Evolutionary conservation across 2,888 invertebrate species (phyloP), one percentile per base, ranked within the genome.

Genomic region (Eupithecia inturbata): DNA sequence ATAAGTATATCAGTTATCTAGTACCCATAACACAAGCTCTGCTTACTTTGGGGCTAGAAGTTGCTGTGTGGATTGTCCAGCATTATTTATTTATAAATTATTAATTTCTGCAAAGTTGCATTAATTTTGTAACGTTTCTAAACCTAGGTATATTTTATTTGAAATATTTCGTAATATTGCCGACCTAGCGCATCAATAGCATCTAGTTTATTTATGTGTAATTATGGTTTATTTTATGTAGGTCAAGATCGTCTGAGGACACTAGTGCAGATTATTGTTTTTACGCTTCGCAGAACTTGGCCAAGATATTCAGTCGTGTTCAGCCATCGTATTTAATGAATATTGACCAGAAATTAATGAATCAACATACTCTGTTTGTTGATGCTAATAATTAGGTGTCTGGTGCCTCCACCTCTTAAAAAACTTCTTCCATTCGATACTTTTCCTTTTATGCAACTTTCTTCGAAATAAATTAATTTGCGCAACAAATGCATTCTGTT

Each of bases 241-340:
- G 75, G 75, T 73, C 75, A 76, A 73, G 73, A 68, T 66, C 41
- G 63, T 64, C 53, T 70, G 73, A 72, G 72, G 75, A 75, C 75
- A 73, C 70, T 28, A 62, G 60, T 64, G 68, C 41, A 70, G 72
- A 72, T 72, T 70, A 73, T 76, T 76, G 70, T 76, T 73, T 75
- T 75, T 67, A 75, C 67, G 70, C 71, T 39, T 62, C 66, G 66
- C 22, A 71, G 68, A 73, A 76, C 73, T 67, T 67, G 6, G 67
- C 69, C 60, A 22, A 67, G 72, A 75, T 53, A 53, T 66, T 69
- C 70, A 64, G 66, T 60, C 68, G 60, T 72, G 72, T 67, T 70
- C 67, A 75, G 53, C 67, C 69, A 75, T 62, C 31, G 39, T 70
- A 67, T 22, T 68, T 53, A 53, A 69, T 67, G 31, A 49, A 39